phyloP scores from a whole-genome alignment of 2,888 invertebrate genomes.

The Chloromyia formosa region DNA sequence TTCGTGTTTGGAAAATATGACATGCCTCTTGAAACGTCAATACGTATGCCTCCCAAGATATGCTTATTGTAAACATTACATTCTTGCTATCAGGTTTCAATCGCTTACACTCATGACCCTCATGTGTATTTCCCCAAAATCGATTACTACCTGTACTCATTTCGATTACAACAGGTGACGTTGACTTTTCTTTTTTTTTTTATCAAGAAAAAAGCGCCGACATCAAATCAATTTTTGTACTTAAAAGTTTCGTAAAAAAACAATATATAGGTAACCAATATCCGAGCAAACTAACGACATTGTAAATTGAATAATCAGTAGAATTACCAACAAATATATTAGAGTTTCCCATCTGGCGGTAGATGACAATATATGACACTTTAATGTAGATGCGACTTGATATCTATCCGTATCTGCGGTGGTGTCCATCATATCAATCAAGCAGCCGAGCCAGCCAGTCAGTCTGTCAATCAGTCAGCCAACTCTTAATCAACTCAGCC shows the following conservation, averaged over 20 bases:
- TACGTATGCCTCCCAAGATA: neutral
- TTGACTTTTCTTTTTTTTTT: neutral
- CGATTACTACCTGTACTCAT: conserved; percentile 34
- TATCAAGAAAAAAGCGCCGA: conserved; percentile 29
- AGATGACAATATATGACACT: conserved; percentile 8
- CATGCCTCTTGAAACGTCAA: no score
- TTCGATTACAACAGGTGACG: conserved; percentile 38
- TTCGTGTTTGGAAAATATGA: no score
- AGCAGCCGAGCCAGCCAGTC: no score
- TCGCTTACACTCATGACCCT: neutral
- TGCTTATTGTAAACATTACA: neutral
- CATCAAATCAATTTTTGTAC: conserved; percentile 8
- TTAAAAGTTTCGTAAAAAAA: conserved; percentile 27
- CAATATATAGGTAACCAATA: conserved; percentile 15
- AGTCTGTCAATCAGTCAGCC: no score
- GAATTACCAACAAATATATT: conserved; percentile 7
- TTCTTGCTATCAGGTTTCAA: neutral
- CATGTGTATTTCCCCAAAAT: conserved; percentile 7
- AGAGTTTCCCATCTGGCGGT: conserved; percentile 18
- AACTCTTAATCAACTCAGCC: neutral
- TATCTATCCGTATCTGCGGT: neutral
- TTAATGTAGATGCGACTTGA: neutral
- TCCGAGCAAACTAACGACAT: conserved; percentile 26
- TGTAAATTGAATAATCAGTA: conserved; percentile 27
- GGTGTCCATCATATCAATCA: neutral